Base-by-base conservation (phyloP, 2,113 vertebrate genomes). In the Urocynchramus pylzowi region DNA sequence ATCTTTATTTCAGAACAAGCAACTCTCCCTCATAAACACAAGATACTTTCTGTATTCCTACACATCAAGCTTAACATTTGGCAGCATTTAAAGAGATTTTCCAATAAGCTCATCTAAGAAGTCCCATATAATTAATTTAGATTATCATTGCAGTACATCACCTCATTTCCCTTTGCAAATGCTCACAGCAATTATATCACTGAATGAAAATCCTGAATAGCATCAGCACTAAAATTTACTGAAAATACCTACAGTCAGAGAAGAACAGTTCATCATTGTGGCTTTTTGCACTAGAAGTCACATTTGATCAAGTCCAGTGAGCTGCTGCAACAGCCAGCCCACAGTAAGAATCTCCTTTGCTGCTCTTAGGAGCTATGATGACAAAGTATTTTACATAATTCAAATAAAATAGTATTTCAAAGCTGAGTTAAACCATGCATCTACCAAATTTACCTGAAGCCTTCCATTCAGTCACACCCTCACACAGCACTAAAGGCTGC, bases 401-500 rank as follows among this genome's bases (percentile, higher is more conserved):
- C 10, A 23, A 69, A 47, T 4, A 2, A 77, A 84, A 57, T 3
- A 37, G 3, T 8, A 16, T 27, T 67, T 81, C 45, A 57, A 80
- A 88, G 10, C 17, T 9, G 2, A 69, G 13, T 33, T 69, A 37
- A 65, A 86, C 45, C 3, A 26, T 1, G 1, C 4, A 5, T 67
- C 42, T 21, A 9, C 13, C 15, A 78, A 65, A 53, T 42, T 45
- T 39, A 92, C 60, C 42, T 59, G 11, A 41, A 59, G 26, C 5
- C 47, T 70, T 69, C 31, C 59, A 42, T 60, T 78, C 73, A 74
- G 50, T 35, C 80, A 57, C 7, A 5, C 26, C n/a, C 31, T 13
- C 41, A 22, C 22, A 0, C 1, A 61, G 41, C 39, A 44, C 18
- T 35, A 19, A 80, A 53, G 0, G 1, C 12, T 22, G 12, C 18